Base-by-base conservation (phyloP, 2,888 invertebrate species). In the Spodoptera picta region DNA sequence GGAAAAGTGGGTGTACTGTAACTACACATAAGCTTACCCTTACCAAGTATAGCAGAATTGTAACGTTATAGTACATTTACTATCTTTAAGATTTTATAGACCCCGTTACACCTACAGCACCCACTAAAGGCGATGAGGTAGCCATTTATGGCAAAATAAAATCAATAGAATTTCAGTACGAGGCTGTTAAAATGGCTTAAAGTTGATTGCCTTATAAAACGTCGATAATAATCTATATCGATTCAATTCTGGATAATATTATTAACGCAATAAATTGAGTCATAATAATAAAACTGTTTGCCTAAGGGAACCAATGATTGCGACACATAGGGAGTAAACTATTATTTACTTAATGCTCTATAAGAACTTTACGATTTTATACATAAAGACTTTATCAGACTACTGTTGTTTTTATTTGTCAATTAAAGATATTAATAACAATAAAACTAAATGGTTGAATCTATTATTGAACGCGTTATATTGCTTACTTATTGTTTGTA, bases 281-380 rank as follows among this genome's bases (percentile, higher is more conserved):
- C 65, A 73, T 75, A 77, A 64, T 69, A 75, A 69, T 77, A 77
- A 77, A 77, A 77, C 51, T 75, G 77, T 72, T 77, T 77, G 67
- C 73, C 60, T 65, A 47, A 77, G 77, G 70, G 65, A 77, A 69
- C 65, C 49, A 50, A 63, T 59, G 65, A 75, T 63, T 73, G 61
- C 65, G 70, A 75, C 77, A 70, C 65, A 65, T 57, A 59, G 45
- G 57, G 54, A 63, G 50, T 77, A 65, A 66, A 77, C 73, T 77
- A 67, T 65, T 68, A 51, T 75, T 67, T 65, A 77, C 73, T 75
- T 69, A 75, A 64, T 64, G 61, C 64, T 64, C 67, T 64, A 75
- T 73, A 69, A 47, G 64, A 73, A 63, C 47, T 77, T 77, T 73
- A 77, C 75, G 77, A 65, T 77, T 77, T 60, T 63, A 65, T 72